These are phyloP conservation scores for Morpho deidamia DNA, from an alignment of 2,888 invertebrate species.

Conservation along the genomic window DNA sequence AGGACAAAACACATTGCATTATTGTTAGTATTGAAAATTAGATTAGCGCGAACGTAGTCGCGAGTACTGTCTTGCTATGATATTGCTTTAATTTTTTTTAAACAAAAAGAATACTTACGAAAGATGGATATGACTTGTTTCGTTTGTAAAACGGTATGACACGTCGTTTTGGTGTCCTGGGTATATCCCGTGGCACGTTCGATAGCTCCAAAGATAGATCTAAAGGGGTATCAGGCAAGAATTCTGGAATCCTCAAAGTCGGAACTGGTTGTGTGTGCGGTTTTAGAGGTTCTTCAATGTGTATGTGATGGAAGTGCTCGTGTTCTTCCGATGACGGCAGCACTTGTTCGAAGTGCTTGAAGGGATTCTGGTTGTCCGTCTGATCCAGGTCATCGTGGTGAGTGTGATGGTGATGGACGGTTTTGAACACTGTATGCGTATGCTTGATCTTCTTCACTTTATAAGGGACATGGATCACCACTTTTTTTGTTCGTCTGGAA, in stretches of 20 bases:
- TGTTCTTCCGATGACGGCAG: slow-evolving; percentile 54
- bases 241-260: slow-evolving; percentile 61
- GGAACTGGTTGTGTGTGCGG: slow-evolving; percentile 56
- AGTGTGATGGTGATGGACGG: slow-evolving; percentile 77
- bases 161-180: slow-evolving; percentile 39
- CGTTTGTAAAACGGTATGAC: slow-evolving; percentile 49
- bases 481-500: slow-evolving; percentile 79
- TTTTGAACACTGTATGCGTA: slow-evolving; percentile 85
- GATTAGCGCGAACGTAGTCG: too few relatives aligned
- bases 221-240: slow-evolving; percentile 56
- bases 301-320: slow-evolving; percentile 72
- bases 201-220: slow-evolving; percentile 43
- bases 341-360: slow-evolving; percentile 33
- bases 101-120: slow-evolving; percentile 12
- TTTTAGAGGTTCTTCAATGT: slow-evolving; percentile 51
- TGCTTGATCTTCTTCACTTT: slow-evolving; percentile 84
- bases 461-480: slow-evolving; percentile 83
- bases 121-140: background rate
- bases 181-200: slow-evolving; percentile 43
- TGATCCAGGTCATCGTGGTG: slow-evolving; percentile 50
- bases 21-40: too few relatives aligned
- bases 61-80: too few relatives aligned
- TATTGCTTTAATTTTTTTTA: too few relatives aligned
- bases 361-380: slow-evolving; percentile 38
- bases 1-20: too few relatives aligned